Base-by-base conservation (phyloP, 2,888 invertebrate species). In the Diaperis boleti region DNA sequence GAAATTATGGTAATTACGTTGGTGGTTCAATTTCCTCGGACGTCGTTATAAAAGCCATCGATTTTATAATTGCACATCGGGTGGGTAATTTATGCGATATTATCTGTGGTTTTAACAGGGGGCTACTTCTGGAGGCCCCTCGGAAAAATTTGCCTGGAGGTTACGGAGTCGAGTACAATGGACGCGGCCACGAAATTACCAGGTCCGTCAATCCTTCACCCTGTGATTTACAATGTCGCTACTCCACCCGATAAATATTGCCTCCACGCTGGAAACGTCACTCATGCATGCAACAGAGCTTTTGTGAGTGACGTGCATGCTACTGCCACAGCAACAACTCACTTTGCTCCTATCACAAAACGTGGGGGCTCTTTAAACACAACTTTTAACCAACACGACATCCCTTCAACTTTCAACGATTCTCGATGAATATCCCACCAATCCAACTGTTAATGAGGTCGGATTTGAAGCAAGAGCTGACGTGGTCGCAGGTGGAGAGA, bases 191-290 rank as follows among this genome's bases (percentile, higher is more conserved):
- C 70, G 65, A 74, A 74, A 74, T 74, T 72, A 71, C 68, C 47
- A 65, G 71, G 70, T 72, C 66, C 52, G 44, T 42, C 69, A 69
- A 49, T 47, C 55, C 57, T 37, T 62, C 67, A 72, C 72, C 72
- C 73, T 70, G 68, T 72, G 70, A 74, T 73, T 74, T 73, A 71
- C 70, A 71, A 66, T 72, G 74, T 73, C 72, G 70, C 69, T 72
- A 72, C 72, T 69, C 72, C 72, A 71, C 71, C 71, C 72, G 71
- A 70, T 73, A 72, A 74, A 70, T 72, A 73, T 68, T 65, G 61
- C 67, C 52, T 61, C 59, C 55, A 55, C 45, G 64, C 64, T 67
- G 61, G 63, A 69, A 70, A 69, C 68, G 68, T 64, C 70, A 69
- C 59, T 69, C 69, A 64, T 67, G 68, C 72, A 69, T 72, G 71